Conservation (phyloP, 37 sponge, comb jelly and placozoan species). For the Axinella damicornis region DNA sequence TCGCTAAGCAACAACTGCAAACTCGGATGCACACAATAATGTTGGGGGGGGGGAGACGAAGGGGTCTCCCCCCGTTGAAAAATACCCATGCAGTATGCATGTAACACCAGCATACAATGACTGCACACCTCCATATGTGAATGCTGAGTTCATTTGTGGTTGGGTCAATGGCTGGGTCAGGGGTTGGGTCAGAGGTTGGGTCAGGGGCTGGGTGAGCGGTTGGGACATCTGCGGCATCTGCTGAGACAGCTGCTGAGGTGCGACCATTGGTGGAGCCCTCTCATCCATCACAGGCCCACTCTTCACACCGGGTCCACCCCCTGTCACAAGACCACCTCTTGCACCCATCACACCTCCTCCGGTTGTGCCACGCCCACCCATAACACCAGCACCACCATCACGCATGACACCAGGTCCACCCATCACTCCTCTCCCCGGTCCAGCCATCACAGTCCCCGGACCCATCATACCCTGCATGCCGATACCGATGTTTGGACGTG, state of each 20-base stretch:
- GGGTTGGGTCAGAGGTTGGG: not conserved
- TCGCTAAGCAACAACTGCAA: too few relatives aligned
- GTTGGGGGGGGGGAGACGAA: too few relatives aligned
- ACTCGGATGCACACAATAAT: too few relatives aligned
- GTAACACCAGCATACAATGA: not conserved
- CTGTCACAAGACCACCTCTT: not conserved
- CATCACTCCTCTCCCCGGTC: not conserved
- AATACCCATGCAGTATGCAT: too few relatives aligned
- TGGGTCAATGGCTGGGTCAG: not conserved
- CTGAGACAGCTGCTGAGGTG: not conserved
- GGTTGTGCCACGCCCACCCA: not conserved
- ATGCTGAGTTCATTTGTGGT: conserved; percentile 3
- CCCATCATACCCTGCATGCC: too few relatives aligned
- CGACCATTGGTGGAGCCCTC: not conserved
- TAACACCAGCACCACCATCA: not conserved
- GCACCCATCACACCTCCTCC: not conserved
- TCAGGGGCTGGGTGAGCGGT: too few relatives aligned
- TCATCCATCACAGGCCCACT: too few relatives aligned
- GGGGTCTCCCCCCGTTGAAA: too few relatives aligned
- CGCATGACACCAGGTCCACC: not conserved
- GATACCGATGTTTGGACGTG: too few relatives aligned
- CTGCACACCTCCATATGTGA: conserved; percentile 14
- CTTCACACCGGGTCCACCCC: too few relatives aligned
- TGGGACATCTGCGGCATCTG: too few relatives aligned
- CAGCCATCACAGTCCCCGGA: too few relatives aligned